Conservation (phyloP, 2,888 invertebrate genomes). For the Parnassius apollo region DNA sequence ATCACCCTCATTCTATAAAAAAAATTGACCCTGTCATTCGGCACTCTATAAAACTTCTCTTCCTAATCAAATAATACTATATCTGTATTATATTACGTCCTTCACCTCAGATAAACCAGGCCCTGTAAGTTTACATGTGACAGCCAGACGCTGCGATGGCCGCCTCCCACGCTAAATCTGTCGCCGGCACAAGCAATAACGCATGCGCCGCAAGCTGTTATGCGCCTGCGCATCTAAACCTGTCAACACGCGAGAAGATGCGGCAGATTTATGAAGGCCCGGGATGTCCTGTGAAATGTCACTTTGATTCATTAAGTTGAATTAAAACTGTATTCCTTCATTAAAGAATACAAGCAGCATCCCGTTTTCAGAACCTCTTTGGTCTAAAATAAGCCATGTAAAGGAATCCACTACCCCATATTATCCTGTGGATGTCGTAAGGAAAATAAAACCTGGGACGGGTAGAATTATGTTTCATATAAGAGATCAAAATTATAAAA, state of each 20-base stretch:
- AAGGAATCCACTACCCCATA: too few relatives aligned
- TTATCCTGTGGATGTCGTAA: too few relatives aligned
- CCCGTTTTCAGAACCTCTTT: too few relatives aligned
- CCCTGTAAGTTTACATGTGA: slow-evolving; percentile 28
- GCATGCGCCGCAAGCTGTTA: slow-evolving; percentile 20
- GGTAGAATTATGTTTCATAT: too few relatives aligned
- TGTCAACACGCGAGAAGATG: slow-evolving; percentile 29
- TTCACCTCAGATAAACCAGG: background rate
- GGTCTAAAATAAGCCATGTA: too few relatives aligned
- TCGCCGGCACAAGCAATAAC: slow-evolving; percentile 29
- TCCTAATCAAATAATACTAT: too few relatives aligned
- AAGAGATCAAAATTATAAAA: too few relatives aligned
- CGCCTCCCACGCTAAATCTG: slow-evolving; percentile 42
- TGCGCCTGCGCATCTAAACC: slow-evolving; percentile 32
- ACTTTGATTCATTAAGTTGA: background rate
- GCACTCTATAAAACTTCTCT: too few relatives aligned
- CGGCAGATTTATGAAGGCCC: slow-evolving; percentile 22
- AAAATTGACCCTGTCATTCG: too few relatives aligned
- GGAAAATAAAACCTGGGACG: too few relatives aligned
- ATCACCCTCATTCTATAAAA: too few relatives aligned
- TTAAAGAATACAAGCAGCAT: too few relatives aligned
- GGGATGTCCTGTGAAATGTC: slow-evolving; percentile 23
- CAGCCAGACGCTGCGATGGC: slow-evolving; percentile 29
- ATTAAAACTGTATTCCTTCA: background rate
- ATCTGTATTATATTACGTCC: background rate